Conservation (phyloP, 2,113 vertebrate genomes). For the Arizona elegans region DNA sequence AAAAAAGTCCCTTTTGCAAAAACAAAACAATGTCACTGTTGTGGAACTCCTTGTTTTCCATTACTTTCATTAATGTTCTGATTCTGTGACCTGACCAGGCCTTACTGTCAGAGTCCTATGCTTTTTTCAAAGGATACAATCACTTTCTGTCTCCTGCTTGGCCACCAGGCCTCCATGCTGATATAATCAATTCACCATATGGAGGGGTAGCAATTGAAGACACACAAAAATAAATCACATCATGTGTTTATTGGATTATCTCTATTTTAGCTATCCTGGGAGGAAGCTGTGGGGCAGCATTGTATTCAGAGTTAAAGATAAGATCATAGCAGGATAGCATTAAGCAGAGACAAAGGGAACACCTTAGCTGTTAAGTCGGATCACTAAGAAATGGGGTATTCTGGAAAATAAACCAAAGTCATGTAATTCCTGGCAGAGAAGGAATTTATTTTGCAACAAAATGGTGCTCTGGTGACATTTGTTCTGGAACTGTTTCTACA, state of each 20-base stretch:
- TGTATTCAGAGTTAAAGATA: slow-evolving; percentile 2
- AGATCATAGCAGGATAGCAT: neutral
- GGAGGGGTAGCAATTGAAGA: slow-evolving; percentile 2
- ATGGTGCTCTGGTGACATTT: neutral
- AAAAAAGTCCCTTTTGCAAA: neutral
- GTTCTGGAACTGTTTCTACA: neutral
- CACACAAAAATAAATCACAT: neutral
- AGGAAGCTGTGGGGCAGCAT: neutral
- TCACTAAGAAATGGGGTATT: neutral
- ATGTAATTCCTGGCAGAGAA: neutral
- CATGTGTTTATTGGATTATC: slow-evolving; percentile 17
- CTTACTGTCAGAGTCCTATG: neutral
- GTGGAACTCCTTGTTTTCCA: neutral
- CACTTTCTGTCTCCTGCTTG: neutral
- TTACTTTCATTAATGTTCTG: neutral
- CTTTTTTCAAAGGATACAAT: neutral
- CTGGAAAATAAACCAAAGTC: neutral
- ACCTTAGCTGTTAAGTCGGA: neutral
- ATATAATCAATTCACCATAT: neutral
- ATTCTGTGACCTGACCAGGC: neutral
- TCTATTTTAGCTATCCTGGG: neutral
- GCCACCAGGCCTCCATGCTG: neutral
- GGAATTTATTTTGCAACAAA: neutral
- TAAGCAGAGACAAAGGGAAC: neutral
- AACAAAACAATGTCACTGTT: neutral